Evolutionary conservation across 2,113 vertebrate species (phyloP).

Genomic region (Ranitomeya variabilis): DNA sequence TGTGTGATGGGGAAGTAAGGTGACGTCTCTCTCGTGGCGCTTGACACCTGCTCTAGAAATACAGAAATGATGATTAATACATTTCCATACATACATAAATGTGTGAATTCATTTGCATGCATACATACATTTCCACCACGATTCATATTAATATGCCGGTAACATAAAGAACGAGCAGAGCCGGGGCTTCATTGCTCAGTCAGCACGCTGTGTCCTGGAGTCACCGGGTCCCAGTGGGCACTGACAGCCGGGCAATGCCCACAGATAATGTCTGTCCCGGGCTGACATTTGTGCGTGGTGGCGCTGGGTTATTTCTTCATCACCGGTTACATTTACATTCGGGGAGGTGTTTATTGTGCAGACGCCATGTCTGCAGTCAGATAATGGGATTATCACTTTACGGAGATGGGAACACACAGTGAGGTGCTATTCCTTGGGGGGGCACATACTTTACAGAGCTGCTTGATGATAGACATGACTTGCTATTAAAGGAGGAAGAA

Average conservation of each 20-base stretch:
- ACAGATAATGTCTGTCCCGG: neutral
- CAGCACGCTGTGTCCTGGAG: constrained; percentile 15
- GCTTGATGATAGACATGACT: neutral
- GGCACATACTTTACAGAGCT: neutral
- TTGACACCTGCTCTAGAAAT: neutral
- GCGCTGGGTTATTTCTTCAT: neutral
- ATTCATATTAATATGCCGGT: neutral
- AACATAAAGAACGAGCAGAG: neutral
- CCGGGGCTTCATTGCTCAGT: neutral
- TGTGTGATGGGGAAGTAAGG: neutral
- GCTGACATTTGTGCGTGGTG: neutral
- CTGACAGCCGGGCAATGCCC: neutral
- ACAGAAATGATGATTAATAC: neutral
- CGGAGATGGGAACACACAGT: neutral
- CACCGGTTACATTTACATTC: neutral
- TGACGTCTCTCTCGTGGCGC: rapidly evolving
- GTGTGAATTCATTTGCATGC: constrained; percentile 31
- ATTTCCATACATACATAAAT: constrained; percentile 29
- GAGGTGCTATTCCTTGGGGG: neutral
- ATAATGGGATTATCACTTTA: neutral
- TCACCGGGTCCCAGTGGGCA: neutral
- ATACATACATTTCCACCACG: constrained; percentile 37
- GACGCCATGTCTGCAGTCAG: neutral
- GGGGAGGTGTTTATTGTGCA: constrained; percentile 8
- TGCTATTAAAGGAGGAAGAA: neutral